A percentile compares a stretch with the other conserved stretches of the same genome.
phyloP scores from a whole-genome alignment of 1,140 invertebrate species.

The Ladona fulva region DNA sequence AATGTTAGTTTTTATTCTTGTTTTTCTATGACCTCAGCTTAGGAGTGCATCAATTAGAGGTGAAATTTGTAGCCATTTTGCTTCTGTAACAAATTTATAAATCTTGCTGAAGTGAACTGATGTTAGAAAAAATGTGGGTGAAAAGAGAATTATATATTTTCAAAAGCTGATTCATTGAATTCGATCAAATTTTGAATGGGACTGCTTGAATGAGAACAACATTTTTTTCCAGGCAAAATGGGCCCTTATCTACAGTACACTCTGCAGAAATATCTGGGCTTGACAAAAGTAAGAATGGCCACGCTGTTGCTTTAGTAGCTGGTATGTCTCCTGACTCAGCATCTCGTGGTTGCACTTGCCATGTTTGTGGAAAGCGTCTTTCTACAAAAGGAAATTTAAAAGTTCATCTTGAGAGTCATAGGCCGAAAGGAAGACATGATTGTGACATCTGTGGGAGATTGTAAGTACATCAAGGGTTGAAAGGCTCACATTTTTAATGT shows the following conservation, averaged over 20 bases:
- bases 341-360: slow-evolving; percentile 33
- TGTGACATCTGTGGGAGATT: slow-evolving; percentile 59
- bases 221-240: neutral
- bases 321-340: neutral
- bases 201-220: too few species aligned
- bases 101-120: too few species aligned
- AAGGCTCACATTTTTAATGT: too few species aligned
- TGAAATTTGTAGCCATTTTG: too few species aligned
- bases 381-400: slow-evolving; percentile 54
- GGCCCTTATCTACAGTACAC: neutral
- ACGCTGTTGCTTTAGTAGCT: neutral
- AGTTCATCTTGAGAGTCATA: slow-evolving; percentile 54
- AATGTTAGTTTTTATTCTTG: too few species aligned
- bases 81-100: too few species aligned
- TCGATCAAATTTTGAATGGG: too few species aligned
- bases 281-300: neutral
- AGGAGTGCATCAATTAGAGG: too few species aligned
- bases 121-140: too few species aligned
- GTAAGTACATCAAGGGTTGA: slow-evolving; percentile 51
- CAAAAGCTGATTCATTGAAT: too few species aligned
- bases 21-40: too few species aligned
- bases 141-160: too few species aligned
- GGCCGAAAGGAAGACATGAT: slow-evolving; percentile 49
- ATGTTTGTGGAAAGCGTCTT: slow-evolving; percentile 51
- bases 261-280: neutral